These are phyloP conservation scores for Speoplatyrhinus poulsoni DNA, from an alignment of 2,113 vertebrate species.

Conservation along the genomic window DNA sequence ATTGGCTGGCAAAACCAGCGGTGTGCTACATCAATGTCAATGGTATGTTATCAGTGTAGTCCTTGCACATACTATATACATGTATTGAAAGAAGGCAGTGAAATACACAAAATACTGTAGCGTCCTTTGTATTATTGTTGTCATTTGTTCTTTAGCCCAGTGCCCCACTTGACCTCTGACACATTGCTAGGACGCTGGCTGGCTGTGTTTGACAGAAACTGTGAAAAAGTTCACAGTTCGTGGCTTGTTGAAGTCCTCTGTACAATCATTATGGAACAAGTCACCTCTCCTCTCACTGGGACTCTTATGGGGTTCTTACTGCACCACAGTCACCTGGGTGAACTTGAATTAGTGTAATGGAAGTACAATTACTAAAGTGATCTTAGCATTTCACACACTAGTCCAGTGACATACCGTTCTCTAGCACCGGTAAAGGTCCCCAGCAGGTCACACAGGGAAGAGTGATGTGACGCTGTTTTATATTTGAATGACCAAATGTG, in stretches of 20 bases:
- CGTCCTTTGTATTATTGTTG: constrained; percentile 10
- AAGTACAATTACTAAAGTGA: neutral
- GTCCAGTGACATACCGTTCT: neutral
- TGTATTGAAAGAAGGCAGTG: neutral
- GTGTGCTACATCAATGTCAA: constrained; percentile 50
- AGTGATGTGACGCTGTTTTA: constrained; percentile 66
- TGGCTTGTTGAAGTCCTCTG: neutral
- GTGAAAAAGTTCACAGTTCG: constrained; percentile 19
- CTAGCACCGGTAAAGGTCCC: constrained; percentile 19
- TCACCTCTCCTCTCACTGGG: constrained; percentile 18
- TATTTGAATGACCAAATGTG: constrained; percentile 75
- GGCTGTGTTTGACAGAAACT: constrained; percentile 4
- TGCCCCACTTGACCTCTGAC: constrained; percentile 27
- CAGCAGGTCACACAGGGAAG: constrained; percentile 28
- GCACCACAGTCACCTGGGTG: no score
- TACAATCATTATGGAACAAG: constrained; percentile 14
- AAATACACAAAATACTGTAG: neutral
- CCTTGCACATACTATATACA: neutral
- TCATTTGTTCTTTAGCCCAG: neutral
- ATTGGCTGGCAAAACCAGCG: constrained; percentile 53
- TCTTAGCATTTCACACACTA: neutral
- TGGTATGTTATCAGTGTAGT: neutral
- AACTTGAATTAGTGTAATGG: no score
- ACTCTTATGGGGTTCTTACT: no score
- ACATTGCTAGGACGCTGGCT: constrained; percentile 16